Evolutionary conservation across 1,140 invertebrate species (phyloP), one percentile per base, ranked within the genome.

Genomic region (Luehdorfia chinensis): DNA sequence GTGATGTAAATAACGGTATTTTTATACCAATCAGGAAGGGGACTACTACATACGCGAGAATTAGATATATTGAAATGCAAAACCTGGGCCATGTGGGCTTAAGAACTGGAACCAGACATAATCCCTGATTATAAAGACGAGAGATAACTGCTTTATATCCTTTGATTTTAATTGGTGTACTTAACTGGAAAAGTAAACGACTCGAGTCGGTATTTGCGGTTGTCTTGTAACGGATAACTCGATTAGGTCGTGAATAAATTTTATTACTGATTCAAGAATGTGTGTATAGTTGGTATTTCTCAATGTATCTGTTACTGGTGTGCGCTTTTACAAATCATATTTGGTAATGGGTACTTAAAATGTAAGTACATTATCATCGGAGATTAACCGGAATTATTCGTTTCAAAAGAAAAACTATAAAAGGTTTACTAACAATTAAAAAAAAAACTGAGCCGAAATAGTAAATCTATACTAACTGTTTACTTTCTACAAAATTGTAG

Each of bases 61-160:
- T 27, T 43, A 30, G 39, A 27, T 18, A 43, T 43, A 43, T 43
- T 43, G 14, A 43, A 43, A 43, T 27, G 19, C 15, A 15, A 8
- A 2, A 41, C 21, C 39, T 50, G 53, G 49, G 41, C 47, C n/a
- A 59, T 48, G 31, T 52, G 47, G 30, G 37, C 32, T 23, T 18
- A 37, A 50, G 27, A 67, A 75, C 72, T 62, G 59, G 68, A 65
- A 65, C 54, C 55, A 45, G 50, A 65, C 48, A 50, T 74, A 75
- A 77, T 70, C 65, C 69, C 14, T 41, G 72, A 75, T 75, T 69
- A 71, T 71, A 70, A 61, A 69, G 66, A 74, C 66, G 39, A 36
- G 41, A 62, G 66, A 66, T 75, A 69, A 75, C 57, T 47, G 43
- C 54, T 55, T 46, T 59, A 64, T 67, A 66, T 66, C 58, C 58